Percentiles rank a stretch among this genome's conserved stretches.
Evolutionary conservation across 2,888 invertebrate genomes (phyloP).

Genomic region (Mesochorus sp.): DNA sequence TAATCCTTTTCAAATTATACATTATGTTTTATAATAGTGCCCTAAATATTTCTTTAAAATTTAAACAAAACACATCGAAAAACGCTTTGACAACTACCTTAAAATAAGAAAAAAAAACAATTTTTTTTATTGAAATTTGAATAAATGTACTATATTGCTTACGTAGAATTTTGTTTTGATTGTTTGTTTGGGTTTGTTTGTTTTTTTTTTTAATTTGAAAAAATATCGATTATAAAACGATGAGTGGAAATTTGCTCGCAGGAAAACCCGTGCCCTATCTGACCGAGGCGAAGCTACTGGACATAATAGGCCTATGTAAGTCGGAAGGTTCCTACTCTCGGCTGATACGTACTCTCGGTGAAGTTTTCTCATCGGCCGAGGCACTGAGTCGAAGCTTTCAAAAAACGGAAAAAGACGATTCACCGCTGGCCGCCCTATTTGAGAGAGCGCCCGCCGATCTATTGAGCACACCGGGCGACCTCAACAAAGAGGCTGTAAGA

Average conservation of each 20-base stretch:
- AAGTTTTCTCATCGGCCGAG: constrained; percentile 88
- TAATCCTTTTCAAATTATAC: too few relatives aligned
- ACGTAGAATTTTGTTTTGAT: background rate
- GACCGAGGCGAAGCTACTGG: constrained; percentile 89
- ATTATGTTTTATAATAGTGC: too few relatives aligned
- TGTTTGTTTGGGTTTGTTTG: background rate
- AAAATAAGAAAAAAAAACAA: too few relatives aligned
- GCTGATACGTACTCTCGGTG: constrained; percentile 89
- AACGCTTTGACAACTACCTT: too few relatives aligned
- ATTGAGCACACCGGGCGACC: constrained; percentile 82
- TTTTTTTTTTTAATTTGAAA: background rate
- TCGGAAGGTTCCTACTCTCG: constrained; percentile 87
- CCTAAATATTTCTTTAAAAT: too few relatives aligned
- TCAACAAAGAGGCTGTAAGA: constrained; percentile 89
- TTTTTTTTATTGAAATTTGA: too few relatives aligned
- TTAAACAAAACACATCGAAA: too few relatives aligned
- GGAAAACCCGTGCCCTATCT: constrained; percentile 84
- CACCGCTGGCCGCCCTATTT: constrained; percentile 83
- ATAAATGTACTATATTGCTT: too few relatives aligned
- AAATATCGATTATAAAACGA: background rate
- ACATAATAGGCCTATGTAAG: constrained; percentile 90
- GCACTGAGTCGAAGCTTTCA: constrained; percentile 89
- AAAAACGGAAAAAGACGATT: constrained; percentile 81
- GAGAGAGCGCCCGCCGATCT: constrained; percentile 83
- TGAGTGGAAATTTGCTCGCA: constrained; percentile 64